Conservation (phyloP, 2,797 vertebrate genomes). For the Poecilia gillii region DNA sequence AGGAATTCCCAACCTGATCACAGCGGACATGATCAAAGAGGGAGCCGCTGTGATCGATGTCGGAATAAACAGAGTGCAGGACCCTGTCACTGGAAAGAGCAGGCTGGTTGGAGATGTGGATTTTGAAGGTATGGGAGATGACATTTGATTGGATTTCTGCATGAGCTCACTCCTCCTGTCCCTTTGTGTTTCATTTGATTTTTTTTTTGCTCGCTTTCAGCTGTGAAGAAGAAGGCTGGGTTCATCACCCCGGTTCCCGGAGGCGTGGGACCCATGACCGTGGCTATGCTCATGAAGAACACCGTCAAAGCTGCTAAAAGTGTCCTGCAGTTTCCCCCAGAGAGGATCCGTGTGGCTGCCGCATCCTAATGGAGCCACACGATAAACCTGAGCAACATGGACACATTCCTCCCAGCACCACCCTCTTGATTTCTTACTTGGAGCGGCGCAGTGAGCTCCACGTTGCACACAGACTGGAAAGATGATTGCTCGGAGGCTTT, state of each 20-base stretch:
- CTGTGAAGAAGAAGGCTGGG: constrained; percentile 91
- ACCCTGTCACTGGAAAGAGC: constrained; percentile 88
- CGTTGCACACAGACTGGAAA: constrained; percentile 63
- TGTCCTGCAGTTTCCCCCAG: constrained; percentile 77
- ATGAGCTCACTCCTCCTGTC: neutral
- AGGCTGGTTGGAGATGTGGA: constrained; percentile 95
- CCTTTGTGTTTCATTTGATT: neutral
- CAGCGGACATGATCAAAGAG: constrained; percentile 96
- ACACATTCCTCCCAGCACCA: constrained; percentile 68
- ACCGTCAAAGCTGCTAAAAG: constrained; percentile 96
- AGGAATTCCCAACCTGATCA: constrained; percentile 98
- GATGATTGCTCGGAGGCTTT: constrained; percentile 52
- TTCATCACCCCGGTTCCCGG: constrained; percentile 96
- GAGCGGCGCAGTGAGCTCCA: constrained; percentile 30
- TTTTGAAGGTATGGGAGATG: constrained; percentile 87
- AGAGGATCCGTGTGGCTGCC: constrained; percentile 79
- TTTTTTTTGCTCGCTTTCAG: constrained; percentile 67
- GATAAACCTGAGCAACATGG: constrained; percentile 26
- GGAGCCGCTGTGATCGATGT: constrained; percentile 94
- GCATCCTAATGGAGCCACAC: constrained; percentile 68
- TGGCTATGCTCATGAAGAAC: constrained; percentile 99
- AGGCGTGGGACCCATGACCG: constrained; percentile 97
- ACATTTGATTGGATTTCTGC: neutral
- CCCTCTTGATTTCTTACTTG: constrained; percentile 1
- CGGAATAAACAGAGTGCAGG: constrained; percentile 91